Evolutionary conservation across 2,888 invertebrate species (phyloP), one percentile per base, ranked within the genome.

Genomic region (Sarcophaga carnaria): DNA sequence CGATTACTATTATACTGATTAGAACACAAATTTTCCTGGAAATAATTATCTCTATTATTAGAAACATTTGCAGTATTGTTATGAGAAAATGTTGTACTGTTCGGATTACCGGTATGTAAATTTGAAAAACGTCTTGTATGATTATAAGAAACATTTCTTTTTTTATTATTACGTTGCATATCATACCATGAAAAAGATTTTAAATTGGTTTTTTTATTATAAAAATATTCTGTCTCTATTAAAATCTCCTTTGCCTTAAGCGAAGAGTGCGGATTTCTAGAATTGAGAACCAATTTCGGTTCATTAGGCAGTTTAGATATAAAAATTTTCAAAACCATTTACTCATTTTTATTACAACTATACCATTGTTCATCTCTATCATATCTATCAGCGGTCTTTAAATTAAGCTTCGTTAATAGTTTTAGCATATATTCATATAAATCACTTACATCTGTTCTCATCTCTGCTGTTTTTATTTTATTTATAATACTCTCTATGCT

Each of bases 261-360:
- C 54, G 47, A 49, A 10, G 69, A 47, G 49, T 12, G 37, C 8
- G 77, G 83, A 83, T 83, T 78, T 72, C 77, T 66, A n/a, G 78
- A 64, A 49, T 78, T 64, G n/a, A 78, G 66, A 25, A 84, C 59
- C 22, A 80, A 75, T 25, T 79, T 84, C 20, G 84, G 45, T 37
- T 84, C 74, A 22, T 62, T 84, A 20, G 84, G 79, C 45, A 84
- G 54, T 47, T 84, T 84, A 54, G 37, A 47, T 14, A 80, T 80
- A 25, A 84, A 75, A 63, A 80, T 80, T 80, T 64, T 72, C 37
- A 84, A 79, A n/a, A 84, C 75, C 83, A 84, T 84, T 66, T 84
- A 76, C 14, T 27, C 27, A 27, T 27, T 27, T 27, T 27, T 27
- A 27, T 27, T 4, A 27, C 3, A 3, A 27, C 27, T 27, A 20